These are phyloP conservation scores for Pipa parva DNA, from an alignment of 2,113 vertebrate species.

Conservation along the genomic window DNA sequence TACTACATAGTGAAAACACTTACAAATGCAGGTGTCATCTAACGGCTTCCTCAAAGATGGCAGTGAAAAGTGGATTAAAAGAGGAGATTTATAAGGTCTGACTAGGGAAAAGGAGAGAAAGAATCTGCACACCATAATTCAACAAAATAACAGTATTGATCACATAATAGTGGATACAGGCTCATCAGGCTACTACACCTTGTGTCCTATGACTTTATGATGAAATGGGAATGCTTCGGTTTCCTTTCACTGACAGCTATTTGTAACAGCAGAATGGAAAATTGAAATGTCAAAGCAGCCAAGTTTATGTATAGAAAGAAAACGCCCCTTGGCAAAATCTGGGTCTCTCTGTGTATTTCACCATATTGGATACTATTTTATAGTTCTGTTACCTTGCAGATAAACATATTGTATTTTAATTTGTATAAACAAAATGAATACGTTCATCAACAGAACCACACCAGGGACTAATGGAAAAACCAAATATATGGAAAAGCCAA, in stretches of 20 bases:
- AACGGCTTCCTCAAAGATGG: neutral
- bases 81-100: constrained; percentile 2
- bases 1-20: neutral
- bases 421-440: no score
- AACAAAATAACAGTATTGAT: constrained; percentile 10
- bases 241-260: neutral
- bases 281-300: neutral
- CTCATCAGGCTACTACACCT: neutral
- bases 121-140: neutral
- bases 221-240: neutral
- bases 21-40: neutral
- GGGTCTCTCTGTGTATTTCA: no score
- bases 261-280: neutral
- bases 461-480: no score
- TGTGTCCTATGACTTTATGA: constrained; percentile 1
- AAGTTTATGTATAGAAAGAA: neutral
- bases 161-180: constrained; percentile 1
- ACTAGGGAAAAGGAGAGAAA: neutral
- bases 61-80: constrained; percentile 5
- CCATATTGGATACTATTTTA: no score
- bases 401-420: no score
- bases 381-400: no score
- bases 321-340: no score
- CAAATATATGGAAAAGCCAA: no score
- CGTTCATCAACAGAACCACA: no score